Base-by-base conservation (phyloP, 2,797 vertebrate genomes). In the Phaenicophaeus curvirostris region DNA sequence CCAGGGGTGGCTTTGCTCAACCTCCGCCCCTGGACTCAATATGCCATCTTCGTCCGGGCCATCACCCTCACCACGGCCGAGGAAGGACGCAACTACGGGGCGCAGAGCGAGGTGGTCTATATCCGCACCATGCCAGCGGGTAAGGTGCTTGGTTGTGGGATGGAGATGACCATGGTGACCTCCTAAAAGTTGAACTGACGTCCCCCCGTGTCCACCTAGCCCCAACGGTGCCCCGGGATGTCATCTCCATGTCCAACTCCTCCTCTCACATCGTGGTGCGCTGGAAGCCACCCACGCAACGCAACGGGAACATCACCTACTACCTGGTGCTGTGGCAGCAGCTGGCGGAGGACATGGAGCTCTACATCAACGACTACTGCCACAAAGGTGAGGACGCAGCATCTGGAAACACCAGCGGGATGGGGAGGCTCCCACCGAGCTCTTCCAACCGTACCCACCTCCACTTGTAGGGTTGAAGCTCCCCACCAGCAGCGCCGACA, bases 11-110 rank as follows among this genome's bases (percentile, higher is more conserved):
- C 89, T 1, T 94, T 98, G 11, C 94, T 96, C 23, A 97, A 96
- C 35, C 98, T 98, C 27, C 98, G 98, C 15, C 98, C 98, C 10
- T 98, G 98, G 98, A 98, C 98, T 6, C 98, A 98, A 18, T 98
- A 98, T 0, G 98, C 98, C 33, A 97, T 98, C 85, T 98, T 98
- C 1, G 97, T 98, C 33, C 95, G 98, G 0, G 98, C 98, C 96
- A 98, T 98, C 96, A 98, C 98, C 4, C 97, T 98, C 91, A 98
- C 97, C 95, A 97, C 97, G 0, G 97, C 97, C 0, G 98, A 98
- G 85, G 98, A 98, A 39, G 97, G 98, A 1, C 97, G 97, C 67
- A 97, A 98, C 87, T 98, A 97, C 1, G 98, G 98, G 37, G 98
- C 98, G 0, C 98, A 98, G 96, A 98, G 98, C 5, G 97, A 98